Evolutionary conservation across 2,888 invertebrate species (phyloP), one percentile per base, ranked within the genome.

Genomic region (Zaprionus bogoriensis): DNA sequence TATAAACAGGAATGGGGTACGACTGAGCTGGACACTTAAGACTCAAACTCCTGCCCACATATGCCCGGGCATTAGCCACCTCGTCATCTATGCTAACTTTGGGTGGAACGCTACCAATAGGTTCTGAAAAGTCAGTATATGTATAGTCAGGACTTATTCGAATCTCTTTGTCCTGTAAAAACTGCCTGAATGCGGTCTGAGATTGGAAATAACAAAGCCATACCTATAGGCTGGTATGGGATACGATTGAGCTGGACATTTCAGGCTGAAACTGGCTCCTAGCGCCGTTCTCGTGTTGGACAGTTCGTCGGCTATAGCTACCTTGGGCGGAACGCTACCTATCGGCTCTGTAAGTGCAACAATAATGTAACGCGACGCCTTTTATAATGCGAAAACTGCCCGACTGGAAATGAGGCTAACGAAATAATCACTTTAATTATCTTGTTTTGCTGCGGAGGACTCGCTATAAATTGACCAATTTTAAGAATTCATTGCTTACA

Each of bases 221-320:
- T 94, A 95, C 95, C 94, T 94, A 93, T 94, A 94, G 76, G 93
- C 89, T 87, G 95, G 95, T 88, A 94, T 93, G 62, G 95, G 95
- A 91, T 93, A 95, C 46, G 94, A 94, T 90, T 95, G 95, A 6
- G 95, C 95, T 50, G 95, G 95, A 91, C 95, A 95, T 83, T 94
- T 91, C 57, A 95, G 89, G 36, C 94, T 93, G 74, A 94, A 92
- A 88, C 92, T 93, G 25, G 85, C 63, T 6, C 78, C 80, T n/a
- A 61, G 48, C 25, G 74, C 60, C 1, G 78, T 75, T n/a, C 87
- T 78, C 5, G 87, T 78, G 74, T 87, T 87, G 41, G 86, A 85
- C 12, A 90, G 55, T 47, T 90, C 89, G 59, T 90, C 90, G 70
- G 92, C 91, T 76, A 94, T 92, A 67, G 93, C 92, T 74, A 94